A percentile compares a stretch with the other conserved stretches of the same genome.
Conservation (phyloP, 2,113 vertebrate genomes). For the Notothenia rossii region DNA sequence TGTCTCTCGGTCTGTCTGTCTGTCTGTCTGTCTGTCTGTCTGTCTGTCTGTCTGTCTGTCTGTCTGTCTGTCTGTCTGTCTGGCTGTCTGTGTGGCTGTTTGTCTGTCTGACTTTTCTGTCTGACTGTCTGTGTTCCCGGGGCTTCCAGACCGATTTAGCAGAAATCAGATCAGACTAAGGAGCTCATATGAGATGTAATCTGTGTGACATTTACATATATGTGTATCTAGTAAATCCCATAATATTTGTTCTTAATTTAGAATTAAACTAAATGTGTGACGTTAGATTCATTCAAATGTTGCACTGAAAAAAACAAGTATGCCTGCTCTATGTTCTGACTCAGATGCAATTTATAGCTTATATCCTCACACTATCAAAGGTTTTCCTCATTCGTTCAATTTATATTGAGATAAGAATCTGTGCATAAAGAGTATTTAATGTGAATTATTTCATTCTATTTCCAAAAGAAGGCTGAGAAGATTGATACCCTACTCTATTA, state of each 20-base stretch:
- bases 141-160: constrained; percentile 74
- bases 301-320: constrained; percentile 19
- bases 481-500: not conserved
- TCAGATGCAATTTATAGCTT: constrained; percentile 9
- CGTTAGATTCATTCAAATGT: constrained; percentile 47
- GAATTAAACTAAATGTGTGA: constrained; percentile 71
- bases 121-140: constrained; percentile 28
- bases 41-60: no score
- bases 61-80: not conserved
- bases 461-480: not conserved
- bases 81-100: constrained; percentile 17
- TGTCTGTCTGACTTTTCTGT: constrained; percentile 12
- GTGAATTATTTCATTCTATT: not conserved
- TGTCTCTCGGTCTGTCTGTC: not conserved
- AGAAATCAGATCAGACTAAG: constrained; percentile 80
- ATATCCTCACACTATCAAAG: not conserved
- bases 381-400: not conserved
- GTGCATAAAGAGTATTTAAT: not conserved
- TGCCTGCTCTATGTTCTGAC: constrained; percentile 7
- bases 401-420: not conserved
- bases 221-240: constrained; percentile 73
- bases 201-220: constrained; percentile 81
- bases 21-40: no score
- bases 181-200: constrained; percentile 75
- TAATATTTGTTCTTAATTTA: constrained; percentile 75